phyloP scores from a whole-genome alignment of 2,113 vertebrate species.

The Hypomesus transpacificus region DNA sequence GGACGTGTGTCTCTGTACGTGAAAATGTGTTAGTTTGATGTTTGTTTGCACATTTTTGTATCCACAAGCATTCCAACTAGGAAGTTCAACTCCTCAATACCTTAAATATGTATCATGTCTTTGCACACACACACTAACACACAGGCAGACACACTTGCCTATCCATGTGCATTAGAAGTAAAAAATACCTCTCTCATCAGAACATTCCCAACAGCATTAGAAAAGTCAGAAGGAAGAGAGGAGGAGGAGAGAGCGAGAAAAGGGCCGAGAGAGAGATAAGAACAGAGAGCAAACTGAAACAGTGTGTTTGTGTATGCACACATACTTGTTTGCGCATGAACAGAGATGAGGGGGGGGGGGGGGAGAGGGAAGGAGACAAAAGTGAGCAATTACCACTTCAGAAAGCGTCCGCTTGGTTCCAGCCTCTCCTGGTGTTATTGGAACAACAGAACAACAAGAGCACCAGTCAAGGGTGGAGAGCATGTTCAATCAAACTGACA shows the following conservation, averaged over 20 bases:
- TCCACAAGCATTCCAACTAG: no score
- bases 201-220: constrained; percentile 13
- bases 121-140: constrained; percentile 3
- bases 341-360: neutral
- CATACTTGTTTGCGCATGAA: neutral
- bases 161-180: constrained; percentile 16
- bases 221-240: neutral
- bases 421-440: constrained; percentile 61
- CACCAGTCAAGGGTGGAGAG: constrained; percentile 54
- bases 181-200: neutral
- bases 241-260: neutral
- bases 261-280: no score
- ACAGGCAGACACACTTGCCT: constrained; percentile 1
- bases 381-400: constrained; percentile 68
- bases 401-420: constrained; percentile 53
- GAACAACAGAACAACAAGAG: constrained; percentile 61
- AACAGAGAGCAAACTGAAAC: neutral
- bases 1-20: neutral
- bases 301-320: constrained; percentile 15
- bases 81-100: neutral
- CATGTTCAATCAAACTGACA: constrained; percentile 59
- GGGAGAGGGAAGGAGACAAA: constrained; percentile 44
- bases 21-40: neutral
- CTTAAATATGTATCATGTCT: constrained; percentile 21
- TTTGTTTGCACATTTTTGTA: no score